phyloP scores from a whole-genome alignment of 92 coral and sea anemone genomes.

The Phenganax subtilis region DNA sequence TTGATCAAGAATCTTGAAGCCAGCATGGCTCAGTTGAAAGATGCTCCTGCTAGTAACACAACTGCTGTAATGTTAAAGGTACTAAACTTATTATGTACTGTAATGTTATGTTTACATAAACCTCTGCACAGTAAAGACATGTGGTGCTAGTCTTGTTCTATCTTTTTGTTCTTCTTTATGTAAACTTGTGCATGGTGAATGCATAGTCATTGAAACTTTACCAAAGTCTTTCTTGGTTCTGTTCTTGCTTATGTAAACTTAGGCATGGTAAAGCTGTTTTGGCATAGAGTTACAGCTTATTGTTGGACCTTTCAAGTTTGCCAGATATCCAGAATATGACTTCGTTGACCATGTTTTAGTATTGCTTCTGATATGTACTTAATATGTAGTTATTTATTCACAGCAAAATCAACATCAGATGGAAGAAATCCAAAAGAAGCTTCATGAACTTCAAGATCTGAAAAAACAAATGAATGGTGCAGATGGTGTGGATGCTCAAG shows the following conservation, averaged over 20 bases:
- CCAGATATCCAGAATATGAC: too few species aligned
- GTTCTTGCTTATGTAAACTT: too few species aligned
- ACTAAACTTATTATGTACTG: neutral
- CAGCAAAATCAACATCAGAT: constrained; percentile 31
- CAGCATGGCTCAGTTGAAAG: constrained; percentile 26
- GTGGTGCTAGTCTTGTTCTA: too few species aligned
- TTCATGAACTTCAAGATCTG: constrained; percentile 19
- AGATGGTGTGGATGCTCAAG: constrained; percentile 32
- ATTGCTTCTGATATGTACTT: neutral
- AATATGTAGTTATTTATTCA: neutral
- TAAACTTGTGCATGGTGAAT: neutral
- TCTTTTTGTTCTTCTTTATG: neutral
- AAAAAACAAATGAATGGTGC: constrained; percentile 25
- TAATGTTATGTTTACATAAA: neutral
- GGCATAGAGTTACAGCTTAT: too few species aligned
- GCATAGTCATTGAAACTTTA: neutral
- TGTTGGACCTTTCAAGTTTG: too few species aligned
- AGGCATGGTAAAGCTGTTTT: too few species aligned
- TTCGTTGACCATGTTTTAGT: too few species aligned
- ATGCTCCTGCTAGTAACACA: constrained; percentile 16
- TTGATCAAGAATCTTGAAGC: constrained; percentile 12
- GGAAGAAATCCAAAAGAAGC: constrained; percentile 24
- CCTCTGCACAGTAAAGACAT: neutral
- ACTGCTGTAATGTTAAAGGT: constrained; percentile 29
- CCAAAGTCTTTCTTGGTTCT: too few species aligned